Conservation (phyloP, 2,888 invertebrate genomes). For the Ennomos erosarius region DNA sequence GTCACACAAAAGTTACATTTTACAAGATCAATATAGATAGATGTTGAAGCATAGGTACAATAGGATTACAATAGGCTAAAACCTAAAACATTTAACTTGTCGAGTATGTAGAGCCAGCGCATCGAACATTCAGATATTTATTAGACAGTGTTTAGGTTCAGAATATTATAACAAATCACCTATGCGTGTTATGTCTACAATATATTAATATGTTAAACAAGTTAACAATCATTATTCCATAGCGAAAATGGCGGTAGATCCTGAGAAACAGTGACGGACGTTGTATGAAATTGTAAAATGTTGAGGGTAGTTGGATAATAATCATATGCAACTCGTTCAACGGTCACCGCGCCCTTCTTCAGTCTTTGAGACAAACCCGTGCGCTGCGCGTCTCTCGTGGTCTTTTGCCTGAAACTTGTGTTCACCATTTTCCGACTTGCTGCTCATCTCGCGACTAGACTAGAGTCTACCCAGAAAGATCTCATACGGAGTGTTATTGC, state of each 20-base stretch:
- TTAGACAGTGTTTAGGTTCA: slow-evolving; percentile 1
- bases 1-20: too few relatives aligned
- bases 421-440: slow-evolving; percentile 29
- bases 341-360: slow-evolving; percentile 34
- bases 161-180: slow-evolving; percentile 1
- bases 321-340: slow-evolving; percentile 4
- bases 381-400: slow-evolving; percentile 55
- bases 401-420: slow-evolving; percentile 45
- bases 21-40: background rate
- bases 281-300: background rate
- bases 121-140: background rate
- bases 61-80: slow-evolving; percentile 7
- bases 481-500: slow-evolving; percentile 33
- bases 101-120: background rate
- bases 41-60: slow-evolving; percentile 2
- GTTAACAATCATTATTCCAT: slow-evolving; percentile 2
- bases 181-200: slow-evolving; percentile 1
- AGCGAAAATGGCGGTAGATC: slow-evolving; percentile 9
- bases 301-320: slow-evolving; percentile 55
- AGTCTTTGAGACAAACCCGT: slow-evolving; percentile 71
- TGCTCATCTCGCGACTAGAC: slow-evolving; percentile 39
- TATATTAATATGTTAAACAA: background rate
- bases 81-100: slow-evolving; percentile 2
- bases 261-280: background rate
- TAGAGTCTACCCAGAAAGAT: slow-evolving; percentile 26